These are phyloP conservation scores for Zaprionus africanus DNA, from an alignment of 1,140 invertebrate species.

Conservation along the genomic window DNA sequence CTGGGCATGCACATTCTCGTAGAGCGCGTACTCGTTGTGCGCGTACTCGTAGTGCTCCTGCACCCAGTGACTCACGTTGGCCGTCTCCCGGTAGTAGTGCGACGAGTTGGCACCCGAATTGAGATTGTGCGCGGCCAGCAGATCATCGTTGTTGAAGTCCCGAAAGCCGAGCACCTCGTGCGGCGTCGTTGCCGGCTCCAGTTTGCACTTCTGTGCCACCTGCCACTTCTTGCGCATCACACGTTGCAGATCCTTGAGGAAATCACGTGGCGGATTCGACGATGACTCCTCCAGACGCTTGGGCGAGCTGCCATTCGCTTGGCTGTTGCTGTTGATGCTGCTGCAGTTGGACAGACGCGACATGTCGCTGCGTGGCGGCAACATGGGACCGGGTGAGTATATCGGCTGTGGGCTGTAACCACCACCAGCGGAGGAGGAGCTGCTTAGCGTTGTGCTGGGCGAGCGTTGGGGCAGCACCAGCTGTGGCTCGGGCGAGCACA, in stretches of 20 bases:
- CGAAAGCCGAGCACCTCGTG: conserved; percentile 96
- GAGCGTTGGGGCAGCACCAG: conserved; percentile 46
- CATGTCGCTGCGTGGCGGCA: conserved; percentile 90
- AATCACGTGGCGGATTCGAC: conserved; percentile 92
- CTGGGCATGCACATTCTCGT: conserved; percentile 83
- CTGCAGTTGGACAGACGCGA: conserved; percentile 85
- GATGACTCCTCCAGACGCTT: conserved; percentile 89
- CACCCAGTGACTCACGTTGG: conserved; percentile 95
- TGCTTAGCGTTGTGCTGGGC: conserved; percentile 61
- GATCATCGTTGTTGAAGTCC: conserved; percentile 86
- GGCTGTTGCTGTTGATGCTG: conserved; percentile 20
- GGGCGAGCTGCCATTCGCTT: conserved; percentile 85
- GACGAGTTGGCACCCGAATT: conserved; percentile 75
- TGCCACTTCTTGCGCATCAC: conserved; percentile 98
- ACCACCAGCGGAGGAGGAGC: conserved; percentile 18
- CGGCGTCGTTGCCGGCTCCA: conserved; percentile 92
- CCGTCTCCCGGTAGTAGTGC: conserved; percentile 90
- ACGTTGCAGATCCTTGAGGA: conserved; percentile 93
- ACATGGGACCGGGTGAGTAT: conserved; percentile 85
- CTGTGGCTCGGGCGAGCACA: conserved; percentile 79
- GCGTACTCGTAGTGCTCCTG: conserved; percentile 91
- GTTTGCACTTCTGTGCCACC: conserved; percentile 95
- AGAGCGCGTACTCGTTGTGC: conserved; percentile 78
- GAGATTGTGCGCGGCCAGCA: conserved; percentile 72
- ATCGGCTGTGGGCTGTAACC: conserved; percentile 40